Percentiles rank a stretch among this genome's conserved stretches.
Conservation (phyloP, 1,140 invertebrate genomes). For the Sitobion miscanthi region DNA sequence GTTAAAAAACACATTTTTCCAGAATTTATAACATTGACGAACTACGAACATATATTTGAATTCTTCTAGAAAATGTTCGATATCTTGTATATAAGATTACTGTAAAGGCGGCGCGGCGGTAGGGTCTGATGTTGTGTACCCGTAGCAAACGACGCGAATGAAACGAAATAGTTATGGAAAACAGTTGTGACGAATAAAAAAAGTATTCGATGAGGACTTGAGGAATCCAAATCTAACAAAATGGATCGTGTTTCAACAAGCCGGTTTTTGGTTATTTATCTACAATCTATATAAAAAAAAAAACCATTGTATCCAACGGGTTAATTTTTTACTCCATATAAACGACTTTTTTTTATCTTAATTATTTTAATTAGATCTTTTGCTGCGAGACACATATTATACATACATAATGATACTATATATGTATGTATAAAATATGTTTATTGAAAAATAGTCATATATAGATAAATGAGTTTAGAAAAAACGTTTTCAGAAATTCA, state of each 20-base stretch:
- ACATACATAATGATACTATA: neutral
- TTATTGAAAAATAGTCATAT: neutral
- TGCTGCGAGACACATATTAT: neutral
- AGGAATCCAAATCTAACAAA: neutral
- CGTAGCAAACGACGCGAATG: neutral
- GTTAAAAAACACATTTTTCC: slow-evolving; percentile 43
- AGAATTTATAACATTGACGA: neutral
- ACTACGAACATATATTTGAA: neutral
- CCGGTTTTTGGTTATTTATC: neutral
- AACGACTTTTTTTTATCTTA: neutral
- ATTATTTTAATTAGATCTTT: neutral
- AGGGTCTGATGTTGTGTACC: neutral
- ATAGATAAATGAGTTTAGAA: too few species aligned
- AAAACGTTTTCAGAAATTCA: neutral
- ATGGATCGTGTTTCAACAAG: slow-evolving; percentile 20
- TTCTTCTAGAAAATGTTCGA: neutral
- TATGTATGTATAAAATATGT: neutral
- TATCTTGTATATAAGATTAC: neutral
- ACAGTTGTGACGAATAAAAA: neutral
- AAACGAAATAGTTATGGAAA: neutral
- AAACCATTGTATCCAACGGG: neutral
- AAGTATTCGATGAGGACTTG: neutral
- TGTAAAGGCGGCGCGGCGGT: too few species aligned
- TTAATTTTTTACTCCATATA: neutral
- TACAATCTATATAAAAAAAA: neutral